These are phyloP conservation scores for Podarcis lilfordi DNA, from an alignment of 2,797 vertebrate species.

Conservation along the genomic window DNA sequence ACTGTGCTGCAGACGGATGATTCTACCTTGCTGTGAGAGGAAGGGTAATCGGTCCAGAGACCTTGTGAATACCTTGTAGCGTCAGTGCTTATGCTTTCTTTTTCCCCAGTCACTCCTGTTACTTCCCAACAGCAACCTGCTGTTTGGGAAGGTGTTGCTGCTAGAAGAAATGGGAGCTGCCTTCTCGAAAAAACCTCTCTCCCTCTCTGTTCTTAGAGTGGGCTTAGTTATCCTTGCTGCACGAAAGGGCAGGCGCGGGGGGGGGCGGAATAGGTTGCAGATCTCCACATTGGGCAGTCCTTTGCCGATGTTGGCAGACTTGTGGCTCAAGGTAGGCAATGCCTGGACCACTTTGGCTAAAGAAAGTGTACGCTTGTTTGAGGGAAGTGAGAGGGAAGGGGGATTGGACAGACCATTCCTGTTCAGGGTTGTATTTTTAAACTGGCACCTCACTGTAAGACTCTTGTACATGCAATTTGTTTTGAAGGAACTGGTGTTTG, in stretches of 20 bases:
- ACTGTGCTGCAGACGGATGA: constrained; percentile 7
- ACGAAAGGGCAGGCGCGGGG: neutral
- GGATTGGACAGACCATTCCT: rapidly evolving
- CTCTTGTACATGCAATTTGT: neutral
- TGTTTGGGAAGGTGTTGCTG: constrained; percentile 69
- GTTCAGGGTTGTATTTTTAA: neutral
- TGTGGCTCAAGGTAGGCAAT: rapidly evolving
- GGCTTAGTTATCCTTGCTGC: constrained; percentile 19
- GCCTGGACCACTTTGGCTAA: neutral
- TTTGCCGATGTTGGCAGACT: neutral
- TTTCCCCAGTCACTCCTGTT: constrained; percentile 54
- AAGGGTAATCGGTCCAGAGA: neutral
- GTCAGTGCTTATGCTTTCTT: constrained; percentile 39
- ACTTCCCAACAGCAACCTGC: constrained; percentile 49
- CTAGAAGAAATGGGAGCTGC: constrained; percentile 66
- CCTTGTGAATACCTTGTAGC: neutral
- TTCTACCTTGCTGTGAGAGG: neutral
- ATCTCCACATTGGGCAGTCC: neutral
- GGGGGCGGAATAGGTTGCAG: neutral
- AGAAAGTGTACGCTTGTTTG: neutral
- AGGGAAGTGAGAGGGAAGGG: neutral
- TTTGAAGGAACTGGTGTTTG: rapidly evolving
- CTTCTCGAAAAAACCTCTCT: constrained; percentile 50
- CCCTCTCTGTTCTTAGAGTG: constrained; percentile 50
- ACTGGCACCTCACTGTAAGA: neutral